Base-by-base conservation (phyloP, 2,113 vertebrate genomes). In the Alouatta palliata region DNA sequence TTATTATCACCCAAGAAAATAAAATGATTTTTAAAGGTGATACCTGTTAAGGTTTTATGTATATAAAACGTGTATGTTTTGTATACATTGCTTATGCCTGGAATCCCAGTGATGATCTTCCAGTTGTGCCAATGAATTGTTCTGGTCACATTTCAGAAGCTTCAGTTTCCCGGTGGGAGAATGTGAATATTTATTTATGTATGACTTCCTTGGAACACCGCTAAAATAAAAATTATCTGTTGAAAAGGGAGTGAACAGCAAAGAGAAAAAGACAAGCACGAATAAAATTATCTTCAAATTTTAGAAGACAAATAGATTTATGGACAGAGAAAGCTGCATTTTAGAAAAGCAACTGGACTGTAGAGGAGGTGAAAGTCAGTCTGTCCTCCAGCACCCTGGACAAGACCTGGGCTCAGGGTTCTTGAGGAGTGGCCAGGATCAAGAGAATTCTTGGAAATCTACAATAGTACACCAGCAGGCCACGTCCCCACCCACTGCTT, bases 161-260 rank as follows among this genome's bases (percentile, higher is more conserved):
- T 73, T 19, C 45, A 86, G 64, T 7, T 66, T 91, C 37, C 12
- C 56, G 2, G 13, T 47, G 20, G 8, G 8, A 91, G 54, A 85
- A 90, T 54, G 52, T 14, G 17, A 73, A 23, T 54, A 6, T 49
- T 40, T 40, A 49, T 84, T 89, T 16, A 30, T 3, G 21, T 58
- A 49, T 25, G 40, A 40, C 2, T 49, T n/a, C 16, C 54, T 73
- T 45, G 47, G 70, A 83, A 27, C n/a, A 45, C 4, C 23, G 37
- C 43, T 66, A 64, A 52, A 58, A 37, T 37, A 93, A 93, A 96
- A 79, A 19, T 16, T 52, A 64, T 80, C 13, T 75, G 19, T 66
- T 91, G 16, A 43, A 96, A 76, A 68, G 30, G 2, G 19, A 80
- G 47, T 75, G 43, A 64, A 47, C 19, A 81, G 1, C 23, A 75